Conservation (phyloP, 1,140 invertebrate genomes). For the Harlomillsia oculata region DNA sequence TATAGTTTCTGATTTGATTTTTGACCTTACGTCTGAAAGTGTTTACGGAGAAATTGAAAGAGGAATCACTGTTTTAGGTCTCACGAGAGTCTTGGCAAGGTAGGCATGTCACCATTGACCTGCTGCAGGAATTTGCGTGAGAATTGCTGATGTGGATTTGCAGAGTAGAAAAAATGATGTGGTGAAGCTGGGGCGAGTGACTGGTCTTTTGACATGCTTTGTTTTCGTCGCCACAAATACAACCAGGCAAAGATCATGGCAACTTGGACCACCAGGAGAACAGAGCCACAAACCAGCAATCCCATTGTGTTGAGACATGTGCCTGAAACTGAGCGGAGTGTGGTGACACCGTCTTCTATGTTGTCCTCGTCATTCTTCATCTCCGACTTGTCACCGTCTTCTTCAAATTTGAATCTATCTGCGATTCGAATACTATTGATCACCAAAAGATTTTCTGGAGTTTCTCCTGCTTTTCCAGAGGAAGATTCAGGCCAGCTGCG, state of each 20-base stretch:
- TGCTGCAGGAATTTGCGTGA: constrained; percentile 29
- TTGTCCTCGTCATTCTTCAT: constrained; percentile 13
- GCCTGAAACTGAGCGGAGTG: not conserved
- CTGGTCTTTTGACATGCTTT: constrained; percentile 24
- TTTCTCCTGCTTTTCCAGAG: constrained; percentile 7
- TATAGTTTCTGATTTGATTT: too few species aligned
- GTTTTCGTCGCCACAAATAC: constrained; percentile 40
- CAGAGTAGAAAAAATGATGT: constrained; percentile 12
- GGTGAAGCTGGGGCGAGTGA: not conserved
- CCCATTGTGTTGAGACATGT: constrained; percentile 38
- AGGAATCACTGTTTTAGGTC: too few species aligned
- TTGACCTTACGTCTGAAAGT: too few species aligned
- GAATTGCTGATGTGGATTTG: constrained; percentile 22
- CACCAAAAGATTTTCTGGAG: constrained; percentile 42
- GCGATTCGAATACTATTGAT: constrained; percentile 46
- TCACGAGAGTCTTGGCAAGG: constrained; percentile 21
- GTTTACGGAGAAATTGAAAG: too few species aligned
- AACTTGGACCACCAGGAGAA: constrained; percentile 42
- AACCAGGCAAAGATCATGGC: constrained; percentile 40
- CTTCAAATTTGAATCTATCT: constrained; percentile 44
- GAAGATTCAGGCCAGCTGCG: constrained; percentile 10
- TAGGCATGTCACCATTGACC: constrained; percentile 26
- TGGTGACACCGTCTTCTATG: constrained; percentile 12
- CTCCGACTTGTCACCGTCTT: constrained; percentile 9
- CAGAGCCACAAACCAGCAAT: constrained; percentile 38